Evolutionary conservation across 1,140 invertebrate genomes (phyloP).

Genomic region (Temnothorax curvispinosus): DNA sequence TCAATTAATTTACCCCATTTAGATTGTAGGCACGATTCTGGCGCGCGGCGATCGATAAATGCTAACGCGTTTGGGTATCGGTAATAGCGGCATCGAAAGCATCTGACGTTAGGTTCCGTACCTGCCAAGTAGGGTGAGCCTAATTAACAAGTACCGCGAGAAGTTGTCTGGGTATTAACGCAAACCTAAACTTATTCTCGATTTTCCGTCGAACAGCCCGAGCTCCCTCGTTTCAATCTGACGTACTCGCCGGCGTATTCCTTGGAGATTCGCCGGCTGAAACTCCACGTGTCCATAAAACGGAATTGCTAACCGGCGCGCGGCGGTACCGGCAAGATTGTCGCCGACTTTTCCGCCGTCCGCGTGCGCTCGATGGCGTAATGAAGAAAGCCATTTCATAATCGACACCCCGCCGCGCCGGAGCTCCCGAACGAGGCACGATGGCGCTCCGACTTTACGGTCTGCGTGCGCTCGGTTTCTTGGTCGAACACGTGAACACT

Average conservation of each 20-base stretch:
- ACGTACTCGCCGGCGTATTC: background rate
- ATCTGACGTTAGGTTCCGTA: conserved; percentile 46
- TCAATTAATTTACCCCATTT: conserved; percentile 49
- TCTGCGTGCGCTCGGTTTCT: background rate
- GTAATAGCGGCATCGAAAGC: conserved; percentile 48
- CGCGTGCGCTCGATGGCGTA: background rate
- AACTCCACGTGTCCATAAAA: background rate
- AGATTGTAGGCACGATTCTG: conserved; percentile 22
- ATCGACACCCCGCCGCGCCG: conserved; percentile 28
- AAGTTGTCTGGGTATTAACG: conserved; percentile 58
- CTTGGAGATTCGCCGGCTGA: background rate
- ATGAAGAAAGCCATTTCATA: background rate
- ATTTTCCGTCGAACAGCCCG: conserved; percentile 2
- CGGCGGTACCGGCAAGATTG: background rate
- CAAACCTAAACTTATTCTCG: conserved; percentile 25
- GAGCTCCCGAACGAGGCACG: background rate
- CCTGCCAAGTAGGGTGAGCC: conserved; percentile 40
- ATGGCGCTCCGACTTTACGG: background rate
- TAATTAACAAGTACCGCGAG: conserved; percentile 66
- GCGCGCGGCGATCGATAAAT: conserved; percentile 38
- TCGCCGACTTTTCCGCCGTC: background rate
- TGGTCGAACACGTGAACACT: background rate
- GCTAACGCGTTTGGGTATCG: conserved; percentile 41
- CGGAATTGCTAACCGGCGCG: background rate
- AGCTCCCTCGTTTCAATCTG: background rate